Percentiles rank a stretch among this genome's conserved stretches.
Evolutionary conservation across 2,113 vertebrate genomes (phyloP).

Genomic region (Meles meles): DNA sequence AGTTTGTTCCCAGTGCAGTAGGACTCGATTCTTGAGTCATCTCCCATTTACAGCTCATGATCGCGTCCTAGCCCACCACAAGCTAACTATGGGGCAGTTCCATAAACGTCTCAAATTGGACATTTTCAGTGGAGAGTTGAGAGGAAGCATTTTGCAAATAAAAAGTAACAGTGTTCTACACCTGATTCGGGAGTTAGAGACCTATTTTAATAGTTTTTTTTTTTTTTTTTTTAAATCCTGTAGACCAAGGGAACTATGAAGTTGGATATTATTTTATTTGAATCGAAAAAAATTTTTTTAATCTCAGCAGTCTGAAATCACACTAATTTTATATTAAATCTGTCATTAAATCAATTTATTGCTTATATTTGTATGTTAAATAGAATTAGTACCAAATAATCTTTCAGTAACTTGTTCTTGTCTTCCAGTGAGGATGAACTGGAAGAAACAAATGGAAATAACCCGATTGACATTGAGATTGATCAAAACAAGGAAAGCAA

Average conservation of each 20-base stretch:
- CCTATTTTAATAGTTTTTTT: not conserved
- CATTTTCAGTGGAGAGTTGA: not conserved
- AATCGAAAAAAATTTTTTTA: not conserved
- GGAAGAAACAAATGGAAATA: conserved; percentile 86
- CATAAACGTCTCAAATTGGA: not conserved
- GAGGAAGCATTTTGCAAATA: not conserved
- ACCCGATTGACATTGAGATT: conserved; percentile 86
- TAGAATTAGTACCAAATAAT: conserved; percentile 55
- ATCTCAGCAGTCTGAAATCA: not conserved
- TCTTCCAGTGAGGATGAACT: conserved; percentile 92
- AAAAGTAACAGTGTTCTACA: not conserved
- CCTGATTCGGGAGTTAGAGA: not conserved
- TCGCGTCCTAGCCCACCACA: not conserved
- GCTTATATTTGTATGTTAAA: conserved; percentile 18
- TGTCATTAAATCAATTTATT: not conserved
- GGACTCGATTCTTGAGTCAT: no score
- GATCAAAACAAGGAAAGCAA: conserved; percentile 91
- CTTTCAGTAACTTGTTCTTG: conserved; percentile 66
- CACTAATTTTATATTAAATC: not conserved
- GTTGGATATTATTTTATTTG: not conserved
- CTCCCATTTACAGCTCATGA: not conserved
- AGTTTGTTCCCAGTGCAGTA: not conserved
- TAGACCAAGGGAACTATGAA: not conserved
- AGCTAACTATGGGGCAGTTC: not conserved
- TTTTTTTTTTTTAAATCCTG: not conserved